A percentile compares a stretch with the other conserved stretches of the same genome.
Evolutionary conservation across 2,113 vertebrate species (phyloP).

Genomic region (Rhea americana): DNA sequence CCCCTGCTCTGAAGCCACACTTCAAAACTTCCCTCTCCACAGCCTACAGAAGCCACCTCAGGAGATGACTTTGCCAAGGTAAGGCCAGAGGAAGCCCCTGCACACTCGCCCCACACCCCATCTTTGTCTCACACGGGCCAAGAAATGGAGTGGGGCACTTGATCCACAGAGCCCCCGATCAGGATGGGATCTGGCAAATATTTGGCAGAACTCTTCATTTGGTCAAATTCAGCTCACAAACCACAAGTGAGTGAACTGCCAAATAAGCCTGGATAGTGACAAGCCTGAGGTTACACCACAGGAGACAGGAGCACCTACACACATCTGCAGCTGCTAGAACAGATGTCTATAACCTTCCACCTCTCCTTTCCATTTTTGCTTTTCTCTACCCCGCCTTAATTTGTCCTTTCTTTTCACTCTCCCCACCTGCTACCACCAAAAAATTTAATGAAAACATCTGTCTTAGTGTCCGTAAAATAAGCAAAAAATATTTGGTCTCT

Average conservation of each 20-base stretch:
- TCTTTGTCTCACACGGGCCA: accelerated
- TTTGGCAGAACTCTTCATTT: neutral
- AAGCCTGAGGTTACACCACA: neutral
- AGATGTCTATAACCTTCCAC: accelerated
- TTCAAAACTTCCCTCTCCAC: neutral
- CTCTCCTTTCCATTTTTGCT: neutral
- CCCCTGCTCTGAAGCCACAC: neutral
- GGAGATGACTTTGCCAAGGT: too few relatives aligned
- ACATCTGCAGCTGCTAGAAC: neutral
- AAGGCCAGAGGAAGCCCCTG: neutral
- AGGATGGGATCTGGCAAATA: neutral
- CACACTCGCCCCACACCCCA: accelerated
- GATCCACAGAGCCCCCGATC: neutral
- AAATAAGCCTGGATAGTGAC: accelerated
- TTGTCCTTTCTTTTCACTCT: neutral
- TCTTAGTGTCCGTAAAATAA: neutral
- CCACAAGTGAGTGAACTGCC: neutral
- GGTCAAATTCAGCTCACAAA: neutral
- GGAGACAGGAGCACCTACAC: neutral
- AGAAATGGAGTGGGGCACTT: neutral
- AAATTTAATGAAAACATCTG: neutral
- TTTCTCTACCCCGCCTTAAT: neutral
- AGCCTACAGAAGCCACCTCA: neutral
- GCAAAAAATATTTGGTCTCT: neutral
- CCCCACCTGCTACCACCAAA: neutral